phyloP scores from a whole-genome alignment of 1,140 invertebrate genomes.

The Papilio aristodemus region DNA sequence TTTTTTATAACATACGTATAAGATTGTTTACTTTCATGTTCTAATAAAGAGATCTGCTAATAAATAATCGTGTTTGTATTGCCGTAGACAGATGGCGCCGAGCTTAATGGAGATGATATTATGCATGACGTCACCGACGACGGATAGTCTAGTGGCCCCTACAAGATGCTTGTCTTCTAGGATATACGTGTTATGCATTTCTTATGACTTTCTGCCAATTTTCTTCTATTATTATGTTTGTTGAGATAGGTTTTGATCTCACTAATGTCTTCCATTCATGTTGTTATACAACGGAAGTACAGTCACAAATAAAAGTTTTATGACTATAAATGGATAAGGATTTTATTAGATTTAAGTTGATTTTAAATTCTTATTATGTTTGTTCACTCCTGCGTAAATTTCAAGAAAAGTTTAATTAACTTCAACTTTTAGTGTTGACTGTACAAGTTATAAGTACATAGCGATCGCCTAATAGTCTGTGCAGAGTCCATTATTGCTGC shows the following conservation, averaged over 20 bases:
- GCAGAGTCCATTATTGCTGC: constrained; percentile 12
- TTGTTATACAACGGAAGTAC: no score
- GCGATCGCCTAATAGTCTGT: neutral
- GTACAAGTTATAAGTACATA: neutral
- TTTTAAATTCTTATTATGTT: no score
- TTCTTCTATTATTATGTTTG: no score
- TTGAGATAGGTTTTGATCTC: no score
- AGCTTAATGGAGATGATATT: neutral
- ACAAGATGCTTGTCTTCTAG: neutral
- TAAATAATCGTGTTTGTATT: constrained; percentile 8
- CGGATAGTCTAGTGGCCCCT: constrained; percentile 1
- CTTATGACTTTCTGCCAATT: neutral
- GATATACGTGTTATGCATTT: constrained; percentile 11
- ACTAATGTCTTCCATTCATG: no score
- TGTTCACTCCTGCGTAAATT: no score
- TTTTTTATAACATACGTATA: no score
- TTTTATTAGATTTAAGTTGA: no score
- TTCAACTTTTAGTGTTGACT: neutral
- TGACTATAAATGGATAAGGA: no score
- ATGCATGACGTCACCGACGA: constrained; percentile 10
- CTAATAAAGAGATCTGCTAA: constrained; percentile 7
- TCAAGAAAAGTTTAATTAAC: no score
- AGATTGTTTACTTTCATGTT: neutral
- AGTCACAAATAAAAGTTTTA: no score
- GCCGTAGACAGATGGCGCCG: constrained; percentile 5